Evolutionary conservation across 2,797 vertebrate genomes (phyloP).

Genomic region (Acipenser oxyrinchus): DNA sequence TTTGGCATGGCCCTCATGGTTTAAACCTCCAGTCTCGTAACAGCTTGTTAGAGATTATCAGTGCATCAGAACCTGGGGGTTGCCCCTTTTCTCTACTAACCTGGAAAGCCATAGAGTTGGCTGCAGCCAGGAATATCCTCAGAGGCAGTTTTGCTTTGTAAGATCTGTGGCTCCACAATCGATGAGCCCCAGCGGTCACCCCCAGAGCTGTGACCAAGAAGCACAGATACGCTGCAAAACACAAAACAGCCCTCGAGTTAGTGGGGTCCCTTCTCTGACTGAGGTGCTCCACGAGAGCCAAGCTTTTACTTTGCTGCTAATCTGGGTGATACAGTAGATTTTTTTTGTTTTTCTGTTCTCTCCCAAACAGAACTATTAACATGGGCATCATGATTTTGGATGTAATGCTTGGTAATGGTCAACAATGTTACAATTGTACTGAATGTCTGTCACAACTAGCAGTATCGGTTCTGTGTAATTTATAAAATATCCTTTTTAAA

Average conservation of each 20-base stretch:
- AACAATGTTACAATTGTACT: neutral
- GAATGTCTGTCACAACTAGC: too few relatives aligned
- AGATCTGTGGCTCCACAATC: slow-evolving; percentile 69
- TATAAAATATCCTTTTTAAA: too few relatives aligned
- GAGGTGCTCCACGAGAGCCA: neutral
- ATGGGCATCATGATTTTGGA: neutral
- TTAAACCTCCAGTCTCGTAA: too few relatives aligned
- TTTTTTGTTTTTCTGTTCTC: neutral
- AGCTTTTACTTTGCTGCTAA: neutral
- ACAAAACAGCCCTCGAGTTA: too few relatives aligned
- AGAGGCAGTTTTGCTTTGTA: slow-evolving; percentile 71
- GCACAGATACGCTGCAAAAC: slow-evolving; percentile 52
- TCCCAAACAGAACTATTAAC: neutral
- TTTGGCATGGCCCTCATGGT: too few relatives aligned
- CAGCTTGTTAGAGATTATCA: too few relatives aligned
- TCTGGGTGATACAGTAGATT: neutral
- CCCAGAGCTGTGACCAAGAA: slow-evolving; percentile 62
- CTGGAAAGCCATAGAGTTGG: slow-evolving; percentile 78
- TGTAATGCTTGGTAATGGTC: neutral
- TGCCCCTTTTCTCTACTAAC: slow-evolving; percentile 28
- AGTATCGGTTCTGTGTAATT: too few relatives aligned
- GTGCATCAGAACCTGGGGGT: too few relatives aligned
- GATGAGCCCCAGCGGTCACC: slow-evolving; percentile 61
- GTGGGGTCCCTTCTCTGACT: too few relatives aligned
- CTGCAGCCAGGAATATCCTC: slow-evolving; percentile 62